Evolutionary conservation across 2,797 vertebrate genomes (phyloP), one percentile per base, ranked within the genome.

Genomic region (Hyperoplus lanceolatus): DNA sequence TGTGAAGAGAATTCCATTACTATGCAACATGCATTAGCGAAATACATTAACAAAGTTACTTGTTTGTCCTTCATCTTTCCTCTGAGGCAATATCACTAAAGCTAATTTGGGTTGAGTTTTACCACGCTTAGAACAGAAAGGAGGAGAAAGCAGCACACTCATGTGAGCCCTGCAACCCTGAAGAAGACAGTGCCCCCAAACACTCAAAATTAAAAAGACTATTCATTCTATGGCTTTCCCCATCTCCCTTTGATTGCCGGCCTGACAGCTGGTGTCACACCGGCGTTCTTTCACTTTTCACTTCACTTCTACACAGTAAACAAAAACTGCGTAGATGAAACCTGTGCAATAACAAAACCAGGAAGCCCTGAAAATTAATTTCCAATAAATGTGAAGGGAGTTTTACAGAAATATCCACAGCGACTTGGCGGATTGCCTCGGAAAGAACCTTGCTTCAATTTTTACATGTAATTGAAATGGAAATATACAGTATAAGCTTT

Each of bases 401-500:
- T 48, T 75, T 2, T 4, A 29, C 4, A 66, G 16, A 76, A 81
- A 72, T 16, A 1, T 15, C 41, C 43, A 50, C 15, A 29, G 4
- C 56, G 10, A 77, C 16, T 2, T 5, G 42, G 12, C 5, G 2
- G 13, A 57, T 67, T 78, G 43, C 39, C 43, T 18, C 16, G 1
- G 1, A 61, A 59, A 15, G 4, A 29, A 53, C 76, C 48, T 59
- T 6, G 2, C 41, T 70, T 76, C 16, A 18, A 45, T 8, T 36
- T 54, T 56, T 4, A 55, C 5, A 21, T 29, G 41, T 83, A 83
- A 60, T 43, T 21, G 82, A 87, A 81, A 59, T 53, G 29, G 87
- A 83, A 85, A 60, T 1, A 50, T 10, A 21, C 6, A 15, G 5
- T 8, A 4, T 1, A 42, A 4, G 18, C 14, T 58, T 56, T 66